Percentiles rank a stretch among this genome's conserved stretches.
Evolutionary conservation across 2,113 vertebrate species (phyloP).

Genomic region (Pseudonaja textilis): DNA sequence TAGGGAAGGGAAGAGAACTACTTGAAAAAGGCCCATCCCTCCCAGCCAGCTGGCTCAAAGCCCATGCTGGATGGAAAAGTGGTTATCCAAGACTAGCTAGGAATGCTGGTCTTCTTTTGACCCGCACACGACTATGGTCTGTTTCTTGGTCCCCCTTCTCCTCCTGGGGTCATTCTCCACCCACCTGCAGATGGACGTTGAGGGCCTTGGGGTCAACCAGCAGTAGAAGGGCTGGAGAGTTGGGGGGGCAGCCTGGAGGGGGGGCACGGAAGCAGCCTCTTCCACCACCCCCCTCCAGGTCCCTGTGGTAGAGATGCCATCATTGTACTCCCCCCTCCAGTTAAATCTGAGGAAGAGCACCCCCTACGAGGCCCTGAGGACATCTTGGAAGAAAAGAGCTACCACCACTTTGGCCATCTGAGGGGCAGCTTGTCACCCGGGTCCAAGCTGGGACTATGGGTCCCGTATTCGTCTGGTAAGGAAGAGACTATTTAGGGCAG

Average conservation of each 20-base stretch:
- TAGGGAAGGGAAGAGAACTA: background rate
- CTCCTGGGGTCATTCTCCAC: too few relatives aligned
- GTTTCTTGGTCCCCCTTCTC: background rate
- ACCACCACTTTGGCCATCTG: rapidly evolving
- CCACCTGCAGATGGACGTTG: background rate
- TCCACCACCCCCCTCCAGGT: background rate
- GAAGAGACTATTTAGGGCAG: background rate
- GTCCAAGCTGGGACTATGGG: background rate
- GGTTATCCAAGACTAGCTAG: background rate
- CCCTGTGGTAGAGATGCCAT: background rate
- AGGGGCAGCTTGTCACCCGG: background rate
- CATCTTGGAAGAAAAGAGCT: background rate
- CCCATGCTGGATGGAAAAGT: background rate
- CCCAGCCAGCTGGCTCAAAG: background rate
- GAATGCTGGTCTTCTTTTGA: too few relatives aligned
- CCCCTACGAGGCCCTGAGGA: background rate
- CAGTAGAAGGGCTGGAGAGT: background rate
- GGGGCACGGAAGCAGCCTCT: too few relatives aligned
- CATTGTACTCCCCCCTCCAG: background rate
- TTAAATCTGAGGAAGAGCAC: background rate
- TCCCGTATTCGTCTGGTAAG: conserved; percentile 14
- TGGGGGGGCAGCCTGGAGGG: background rate
- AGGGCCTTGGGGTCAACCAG: background rate
- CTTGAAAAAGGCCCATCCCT: background rate
- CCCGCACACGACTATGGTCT: background rate